These are phyloP conservation scores for Lamellibrachia satsuma DNA, from an alignment of 2,888 invertebrate species.

Conservation along the genomic window DNA sequence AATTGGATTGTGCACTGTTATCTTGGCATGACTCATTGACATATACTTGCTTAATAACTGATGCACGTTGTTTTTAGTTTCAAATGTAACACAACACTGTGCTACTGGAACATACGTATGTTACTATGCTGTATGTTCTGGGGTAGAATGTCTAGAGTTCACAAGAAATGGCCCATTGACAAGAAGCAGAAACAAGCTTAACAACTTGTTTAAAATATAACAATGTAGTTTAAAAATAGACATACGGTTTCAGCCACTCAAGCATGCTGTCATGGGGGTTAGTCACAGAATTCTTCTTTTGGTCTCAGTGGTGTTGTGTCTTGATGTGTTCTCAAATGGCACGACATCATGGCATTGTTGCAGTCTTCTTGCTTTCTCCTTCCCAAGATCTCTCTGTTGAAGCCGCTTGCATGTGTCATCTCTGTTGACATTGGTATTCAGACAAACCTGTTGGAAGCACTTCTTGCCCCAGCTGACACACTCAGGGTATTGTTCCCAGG, in stretches of 20 bases:
- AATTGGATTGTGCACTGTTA: neutral
- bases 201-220: conserved; percentile 4
- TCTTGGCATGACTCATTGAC: neutral
- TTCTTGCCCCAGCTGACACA: neutral
- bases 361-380: neutral
- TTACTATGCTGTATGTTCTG: neutral
- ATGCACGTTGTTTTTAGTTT: neutral
- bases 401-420: neutral
- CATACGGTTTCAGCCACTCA: neutral
- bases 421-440: neutral
- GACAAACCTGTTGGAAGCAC: neutral
- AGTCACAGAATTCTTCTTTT: neutral
- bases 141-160: neutral
- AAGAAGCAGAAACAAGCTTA: neutral
- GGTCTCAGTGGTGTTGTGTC: neutral
- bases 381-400: neutral
- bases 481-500: neutral
- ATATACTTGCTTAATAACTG: no score
- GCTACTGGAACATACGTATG: neutral
- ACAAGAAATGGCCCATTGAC: neutral
- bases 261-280: neutral
- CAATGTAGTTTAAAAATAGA: neutral
- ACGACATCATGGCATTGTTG: neutral
- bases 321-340: neutral
- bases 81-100: neutral